Evolutionary conservation across 2,113 vertebrate species (phyloP).

Genomic region (Tetrao urogallus): DNA sequence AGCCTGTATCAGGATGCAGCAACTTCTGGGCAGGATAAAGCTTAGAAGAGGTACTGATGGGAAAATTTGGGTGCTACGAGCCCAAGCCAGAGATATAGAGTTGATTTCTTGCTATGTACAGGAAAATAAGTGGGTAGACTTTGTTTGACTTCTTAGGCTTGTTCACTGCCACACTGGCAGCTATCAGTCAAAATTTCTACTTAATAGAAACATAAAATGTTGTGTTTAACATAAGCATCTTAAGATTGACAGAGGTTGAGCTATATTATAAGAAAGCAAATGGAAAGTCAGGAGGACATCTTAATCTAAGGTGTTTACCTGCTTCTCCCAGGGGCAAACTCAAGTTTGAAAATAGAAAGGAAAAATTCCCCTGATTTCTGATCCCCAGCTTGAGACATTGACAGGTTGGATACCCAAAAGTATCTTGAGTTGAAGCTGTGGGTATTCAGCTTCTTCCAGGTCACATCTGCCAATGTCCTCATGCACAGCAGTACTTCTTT

Average conservation of each 20-base stretch:
- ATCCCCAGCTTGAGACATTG: background rate
- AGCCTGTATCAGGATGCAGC: background rate
- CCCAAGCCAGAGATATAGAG: background rate
- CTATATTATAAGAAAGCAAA: background rate
- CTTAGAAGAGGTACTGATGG: background rate
- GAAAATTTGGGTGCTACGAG: background rate
- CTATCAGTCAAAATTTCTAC: background rate
- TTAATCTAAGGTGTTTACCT: background rate
- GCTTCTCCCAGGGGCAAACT: background rate
- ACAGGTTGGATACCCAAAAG: background rate
- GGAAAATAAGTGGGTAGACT: background rate
- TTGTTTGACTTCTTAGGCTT: background rate
- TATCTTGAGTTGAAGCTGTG: background rate
- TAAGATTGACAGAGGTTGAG: background rate
- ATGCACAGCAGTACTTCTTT: background rate
- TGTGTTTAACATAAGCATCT: background rate
- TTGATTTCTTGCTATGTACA: background rate
- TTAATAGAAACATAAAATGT: background rate
- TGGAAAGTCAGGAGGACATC: background rate
- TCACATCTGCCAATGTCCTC: constrained; percentile 3
- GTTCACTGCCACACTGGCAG: background rate
- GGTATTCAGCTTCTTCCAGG: background rate
- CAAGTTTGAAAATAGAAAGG: background rate
- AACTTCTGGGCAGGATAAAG: background rate
- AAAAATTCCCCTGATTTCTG: background rate